A percentile compares a stretch with the other conserved stretches of the same genome.
These are phyloP conservation scores for Heloderma charlesbogerti DNA, from an alignment of 2,113 vertebrate species.

Conservation along the genomic window DNA sequence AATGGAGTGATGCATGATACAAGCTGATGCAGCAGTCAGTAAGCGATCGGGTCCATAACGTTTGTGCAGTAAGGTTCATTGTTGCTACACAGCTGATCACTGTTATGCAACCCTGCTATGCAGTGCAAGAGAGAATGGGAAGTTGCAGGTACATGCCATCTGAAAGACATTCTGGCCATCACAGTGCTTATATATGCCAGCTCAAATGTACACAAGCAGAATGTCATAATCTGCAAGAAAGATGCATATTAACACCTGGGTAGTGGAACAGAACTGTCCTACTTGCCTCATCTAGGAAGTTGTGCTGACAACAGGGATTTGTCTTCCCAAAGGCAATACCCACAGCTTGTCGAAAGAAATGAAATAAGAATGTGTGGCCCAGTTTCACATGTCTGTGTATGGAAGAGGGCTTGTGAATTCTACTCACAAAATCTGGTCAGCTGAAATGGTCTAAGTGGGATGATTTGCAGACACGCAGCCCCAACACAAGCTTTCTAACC, in stretches of 20 bases:
- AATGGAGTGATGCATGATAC: not conserved
- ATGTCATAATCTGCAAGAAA: not conserved
- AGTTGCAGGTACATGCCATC: not conserved
- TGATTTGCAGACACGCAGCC: not conserved
- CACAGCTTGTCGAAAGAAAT: not conserved
- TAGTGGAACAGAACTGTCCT: not conserved
- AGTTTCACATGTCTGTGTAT: not conserved
- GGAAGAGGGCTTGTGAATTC: too few species aligned
- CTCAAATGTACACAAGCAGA: not conserved
- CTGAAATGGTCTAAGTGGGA: not conserved
- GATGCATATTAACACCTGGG: not conserved
- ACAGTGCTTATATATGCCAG: not conserved
- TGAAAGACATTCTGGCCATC: not conserved
- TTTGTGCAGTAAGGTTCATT: not conserved
- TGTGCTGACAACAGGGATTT: not conserved
- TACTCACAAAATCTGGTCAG: not conserved
- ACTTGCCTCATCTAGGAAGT: not conserved
- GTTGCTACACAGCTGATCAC: not conserved
- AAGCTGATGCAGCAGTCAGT: not conserved
- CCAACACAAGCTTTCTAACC: too few species aligned
- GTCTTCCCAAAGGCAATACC: not conserved
- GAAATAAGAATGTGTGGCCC: not conserved
- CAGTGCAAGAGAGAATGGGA: not conserved
- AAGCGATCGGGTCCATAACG: not conserved
- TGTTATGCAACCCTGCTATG: not conserved